Base-by-base conservation (phyloP, 1,140 invertebrate genomes). In the Pararge aegeria region DNA sequence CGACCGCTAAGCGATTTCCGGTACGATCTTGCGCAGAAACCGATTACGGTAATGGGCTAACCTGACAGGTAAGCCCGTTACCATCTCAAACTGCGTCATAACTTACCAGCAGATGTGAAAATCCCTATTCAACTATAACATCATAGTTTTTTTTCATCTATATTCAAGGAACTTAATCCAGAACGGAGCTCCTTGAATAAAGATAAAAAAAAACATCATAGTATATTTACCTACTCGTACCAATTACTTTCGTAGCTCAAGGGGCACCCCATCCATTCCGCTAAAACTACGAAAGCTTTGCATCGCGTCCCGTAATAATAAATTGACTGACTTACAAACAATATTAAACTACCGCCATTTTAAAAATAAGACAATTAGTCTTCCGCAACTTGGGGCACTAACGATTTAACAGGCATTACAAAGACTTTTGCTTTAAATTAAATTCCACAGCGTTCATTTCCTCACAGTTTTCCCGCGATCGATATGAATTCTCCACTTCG, bases 361-460 rank as follows among this genome's bases (percentile, higher is more conserved):
- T 42, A 24, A 52, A 52, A 52, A 52, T 24, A 24, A 24, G 24
- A 37, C 34, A 37, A 37, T n/a, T 67, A 63, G 55, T 58, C 50
- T 30, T 27, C 3, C 24, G 48, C 55, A 62, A 48, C 46, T 66
- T 53, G 20, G 21, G 38, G 15, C 38, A 57, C 61, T 48, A 57
- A 64, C 54, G 57, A 53, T 58, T 67, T 63, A 64, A 64, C 65
- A 52, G 51, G 49, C 44, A 57, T 63, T 53, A 57, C 61, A 63
- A 63, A 55, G 61, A 67, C 53, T 65, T 55, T 59, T 51, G 57
- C 53, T 68, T 58, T 40, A 63, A 75, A 65, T 67, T 54, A 72
- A 68, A 66, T 74, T 64, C 62, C 59, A 44, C 20, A 59, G 62
- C 5, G 60, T 67, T 67, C 51, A 38, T 27, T 44, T 20, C 12